Evolutionary conservation across 2,113 vertebrate genomes (phyloP), one percentile per base, ranked within the genome.

Genomic region (Actenoides lindsayi): DNA sequence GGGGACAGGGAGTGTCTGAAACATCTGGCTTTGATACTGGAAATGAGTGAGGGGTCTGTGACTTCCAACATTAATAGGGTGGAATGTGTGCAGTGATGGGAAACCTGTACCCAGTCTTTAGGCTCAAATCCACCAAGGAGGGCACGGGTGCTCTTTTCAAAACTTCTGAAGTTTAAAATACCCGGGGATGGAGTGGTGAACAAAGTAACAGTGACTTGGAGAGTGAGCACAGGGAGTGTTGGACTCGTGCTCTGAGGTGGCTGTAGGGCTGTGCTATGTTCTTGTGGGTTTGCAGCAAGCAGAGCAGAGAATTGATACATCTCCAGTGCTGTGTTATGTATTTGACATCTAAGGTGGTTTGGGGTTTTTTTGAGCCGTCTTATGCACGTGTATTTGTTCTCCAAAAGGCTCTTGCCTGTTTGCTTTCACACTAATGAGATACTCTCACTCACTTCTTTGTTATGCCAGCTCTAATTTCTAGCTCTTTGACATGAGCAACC

Each of bases 341-440:
- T 71, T 93, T 91, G 81, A 82, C 80, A 76, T 30, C 54, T 62
- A 28, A 44, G 0, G 4, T 30, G 42, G 42, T 42, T 42, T 42
- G 6, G 56, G 6, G 5, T 1, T 10, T 44, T 42, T n/a, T 14
- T 65, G 57, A 79, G 83, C 63, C 15, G 16, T 35, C 60, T 68
- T 20, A 7, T 1, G 5, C 33, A 33, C 0, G 1, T 30, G 60
- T 8, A 13, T 59, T 73, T 37, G 10, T 50, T 69, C 83, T 64
- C 1, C 16, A 3, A 41, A 84, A 75, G 50, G 56, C 60, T 79
- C 75, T 63, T 46, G 50, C 82, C 83, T 81, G 44, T 92, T 93
- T 94, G 89, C 95, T 93, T 79, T 92, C 89, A 48, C 8, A 0
- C 93, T 93, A 92, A 97, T 91, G 97, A 94, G 93, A 57, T 70